phyloP scores from a whole-genome alignment of 2,797 vertebrate species.

The Malurus splendens region DNA sequence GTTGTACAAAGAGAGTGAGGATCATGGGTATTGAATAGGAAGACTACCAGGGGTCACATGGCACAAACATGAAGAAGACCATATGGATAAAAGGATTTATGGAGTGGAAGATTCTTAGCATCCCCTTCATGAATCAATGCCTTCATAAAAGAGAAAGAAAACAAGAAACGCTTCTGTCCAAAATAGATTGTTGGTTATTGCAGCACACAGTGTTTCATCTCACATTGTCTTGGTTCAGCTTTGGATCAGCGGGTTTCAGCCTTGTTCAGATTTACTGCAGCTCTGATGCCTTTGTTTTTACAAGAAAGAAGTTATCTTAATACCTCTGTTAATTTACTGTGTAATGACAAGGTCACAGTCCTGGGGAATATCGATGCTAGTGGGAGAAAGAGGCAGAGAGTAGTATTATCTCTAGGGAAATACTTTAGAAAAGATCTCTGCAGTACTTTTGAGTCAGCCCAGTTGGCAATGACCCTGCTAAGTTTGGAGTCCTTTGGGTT shows the following conservation, averaged over 20 bases:
- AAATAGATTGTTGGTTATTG: neutral
- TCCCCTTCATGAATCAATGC: neutral
- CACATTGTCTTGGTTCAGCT: neutral
- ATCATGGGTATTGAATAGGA: conserved; percentile 9
- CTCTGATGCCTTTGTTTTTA: neutral
- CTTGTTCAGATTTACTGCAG: neutral
- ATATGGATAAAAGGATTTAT: conserved; percentile 12
- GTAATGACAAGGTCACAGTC: neutral
- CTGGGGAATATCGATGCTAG: neutral
- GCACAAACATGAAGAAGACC: neutral
- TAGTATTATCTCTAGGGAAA: neutral
- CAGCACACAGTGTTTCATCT: neutral
- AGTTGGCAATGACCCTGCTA: neutral
- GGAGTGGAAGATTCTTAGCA: neutral
- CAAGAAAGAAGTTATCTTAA: neutral
- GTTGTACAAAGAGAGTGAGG: neutral
- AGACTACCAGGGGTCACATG: neutral
- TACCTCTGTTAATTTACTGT: neutral
- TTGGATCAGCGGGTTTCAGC: neutral
- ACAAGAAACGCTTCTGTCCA: neutral
- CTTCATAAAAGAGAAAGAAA: neutral
- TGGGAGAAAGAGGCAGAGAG: neutral
- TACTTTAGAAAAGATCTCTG: neutral
- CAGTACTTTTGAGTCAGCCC: neutral
- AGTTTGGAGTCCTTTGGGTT: neutral